Evolutionary conservation across 2,113 vertebrate genomes (phyloP).

Genomic region (Cepphus grylle): DNA sequence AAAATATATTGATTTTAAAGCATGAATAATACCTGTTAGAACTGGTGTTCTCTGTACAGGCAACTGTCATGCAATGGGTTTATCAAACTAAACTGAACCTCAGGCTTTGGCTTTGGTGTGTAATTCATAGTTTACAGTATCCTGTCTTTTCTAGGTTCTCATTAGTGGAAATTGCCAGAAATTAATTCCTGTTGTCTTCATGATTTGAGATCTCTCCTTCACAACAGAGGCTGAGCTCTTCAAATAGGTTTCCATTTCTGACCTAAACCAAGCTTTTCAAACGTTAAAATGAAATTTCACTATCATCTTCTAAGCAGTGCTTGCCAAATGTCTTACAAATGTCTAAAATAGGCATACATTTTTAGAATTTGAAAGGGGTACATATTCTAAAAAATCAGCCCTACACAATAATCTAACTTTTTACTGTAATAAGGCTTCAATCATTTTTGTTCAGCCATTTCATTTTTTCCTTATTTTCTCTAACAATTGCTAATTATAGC

Average conservation of each 20-base stretch:
- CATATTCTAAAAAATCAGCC: neutral
- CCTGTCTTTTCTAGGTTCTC: neutral
- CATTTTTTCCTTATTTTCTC: conserved; percentile 21
- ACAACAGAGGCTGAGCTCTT: neutral
- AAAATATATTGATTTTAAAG: neutral
- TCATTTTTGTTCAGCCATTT: conserved; percentile 10
- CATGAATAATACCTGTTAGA: neutral
- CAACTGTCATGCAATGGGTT: neutral
- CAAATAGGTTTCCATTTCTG: neutral
- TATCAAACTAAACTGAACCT: neutral
- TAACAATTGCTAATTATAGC: conserved; percentile 11
- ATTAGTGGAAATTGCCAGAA: neutral
- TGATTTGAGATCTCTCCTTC: neutral
- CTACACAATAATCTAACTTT: conserved; percentile 6
- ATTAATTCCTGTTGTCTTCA: neutral
- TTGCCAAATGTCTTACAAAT: conserved; percentile 33
- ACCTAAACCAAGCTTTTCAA: conserved; percentile 10
- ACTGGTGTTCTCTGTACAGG: neutral
- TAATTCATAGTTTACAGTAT: neutral
- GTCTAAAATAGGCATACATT: conserved; percentile 17
- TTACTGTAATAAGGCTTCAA: conserved; percentile 18
- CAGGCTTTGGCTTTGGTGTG: neutral
- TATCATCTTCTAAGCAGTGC: neutral
- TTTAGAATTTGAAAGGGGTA: conserved; percentile 32
- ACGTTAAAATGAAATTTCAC: neutral